Evolutionary conservation across 2,113 vertebrate genomes (phyloP).

Genomic region (Narcine bancroftii): DNA sequence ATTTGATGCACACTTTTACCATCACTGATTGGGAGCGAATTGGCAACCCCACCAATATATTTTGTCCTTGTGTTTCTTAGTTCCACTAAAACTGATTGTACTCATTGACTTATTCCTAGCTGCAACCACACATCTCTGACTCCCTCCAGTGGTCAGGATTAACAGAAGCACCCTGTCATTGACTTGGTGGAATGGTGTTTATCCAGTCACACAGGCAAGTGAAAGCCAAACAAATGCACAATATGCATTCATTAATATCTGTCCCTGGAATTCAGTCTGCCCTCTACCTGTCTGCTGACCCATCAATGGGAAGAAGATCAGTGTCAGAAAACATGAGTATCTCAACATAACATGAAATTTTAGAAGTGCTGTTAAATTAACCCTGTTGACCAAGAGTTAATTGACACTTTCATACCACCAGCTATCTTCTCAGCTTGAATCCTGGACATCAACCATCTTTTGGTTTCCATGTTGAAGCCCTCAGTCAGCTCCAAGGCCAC

Average conservation of each 20-base stretch:
- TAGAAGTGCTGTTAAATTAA: background rate
- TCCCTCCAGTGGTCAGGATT: no score
- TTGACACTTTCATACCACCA: conserved; percentile 6
- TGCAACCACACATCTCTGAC: no score
- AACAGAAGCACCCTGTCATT: no score
- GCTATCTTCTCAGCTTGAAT: background rate
- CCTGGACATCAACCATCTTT: conserved; percentile 38
- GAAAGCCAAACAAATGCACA: background rate
- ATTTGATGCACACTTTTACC: no score
- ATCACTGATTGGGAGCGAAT: no score
- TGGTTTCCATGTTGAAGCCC: conserved; percentile 37
- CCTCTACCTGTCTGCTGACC: background rate
- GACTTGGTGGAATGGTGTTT: background rate
- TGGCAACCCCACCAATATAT: no score
- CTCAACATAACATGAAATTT: background rate
- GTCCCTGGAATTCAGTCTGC: no score
- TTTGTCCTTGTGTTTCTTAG: no score
- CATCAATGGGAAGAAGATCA: background rate
- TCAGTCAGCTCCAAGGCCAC: conserved; percentile 35
- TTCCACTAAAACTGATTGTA: no score
- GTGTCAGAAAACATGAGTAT: background rate
- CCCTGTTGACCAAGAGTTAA: background rate
- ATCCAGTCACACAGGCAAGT: background rate
- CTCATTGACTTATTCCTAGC: no score
- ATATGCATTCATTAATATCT: no score